Evolutionary conservation across 2,113 vertebrate species (phyloP).

Genomic region (Serilophus lunatus): DNA sequence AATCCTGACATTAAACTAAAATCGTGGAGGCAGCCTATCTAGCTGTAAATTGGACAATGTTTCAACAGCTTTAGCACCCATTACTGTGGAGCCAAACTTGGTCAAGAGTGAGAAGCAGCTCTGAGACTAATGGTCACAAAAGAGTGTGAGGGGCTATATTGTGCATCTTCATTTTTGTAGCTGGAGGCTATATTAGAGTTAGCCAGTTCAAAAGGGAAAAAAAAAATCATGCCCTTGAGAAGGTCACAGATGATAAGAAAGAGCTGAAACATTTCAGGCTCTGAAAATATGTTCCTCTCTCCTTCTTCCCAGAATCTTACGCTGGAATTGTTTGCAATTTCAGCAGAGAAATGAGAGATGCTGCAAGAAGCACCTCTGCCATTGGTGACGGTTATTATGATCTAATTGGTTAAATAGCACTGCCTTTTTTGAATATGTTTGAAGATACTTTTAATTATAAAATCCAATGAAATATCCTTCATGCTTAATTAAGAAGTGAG

Average conservation of each 20-base stretch:
- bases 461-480: conserved; percentile 12
- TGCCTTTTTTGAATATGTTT: conserved; percentile 6
- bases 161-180: not conserved
- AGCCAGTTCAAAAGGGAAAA: not conserved
- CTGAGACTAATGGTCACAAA: not conserved
- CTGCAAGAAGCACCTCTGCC: not conserved
- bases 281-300: not conserved
- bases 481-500: conserved; percentile 10
- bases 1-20: not conserved
- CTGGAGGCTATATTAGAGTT: not conserved
- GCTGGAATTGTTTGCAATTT: not conserved
- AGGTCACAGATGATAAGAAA: not conserved
- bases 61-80: not conserved
- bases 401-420: not conserved
- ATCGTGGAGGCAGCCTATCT: not conserved
- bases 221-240: not conserved
- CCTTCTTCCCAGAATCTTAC: not conserved
- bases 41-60: not conserved
- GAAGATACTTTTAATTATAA: conserved; percentile 32
- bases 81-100: rapidly evolving
- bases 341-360: not conserved
- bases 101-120: not conserved
- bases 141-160: not conserved
- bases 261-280: not conserved
- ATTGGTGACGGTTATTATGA: not conserved